phyloP scores from a whole-genome alignment of 2,797 vertebrate species.

The Mionectes olivaceus region DNA sequence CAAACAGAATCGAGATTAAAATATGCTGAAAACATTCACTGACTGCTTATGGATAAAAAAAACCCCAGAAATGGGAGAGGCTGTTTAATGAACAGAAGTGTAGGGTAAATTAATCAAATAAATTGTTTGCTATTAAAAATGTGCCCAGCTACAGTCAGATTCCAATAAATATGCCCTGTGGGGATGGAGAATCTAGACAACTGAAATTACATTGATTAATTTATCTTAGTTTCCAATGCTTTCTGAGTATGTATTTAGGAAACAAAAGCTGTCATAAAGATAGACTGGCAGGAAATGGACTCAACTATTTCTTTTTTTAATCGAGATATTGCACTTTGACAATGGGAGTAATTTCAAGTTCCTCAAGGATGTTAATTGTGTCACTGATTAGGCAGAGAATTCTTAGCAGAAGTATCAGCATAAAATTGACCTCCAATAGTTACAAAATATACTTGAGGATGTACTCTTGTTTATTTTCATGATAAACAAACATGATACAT shows the following conservation, averaged over 20 bases:
- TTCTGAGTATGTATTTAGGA: neutral
- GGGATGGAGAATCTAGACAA: conserved; percentile 21
- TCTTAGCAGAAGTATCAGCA: neutral
- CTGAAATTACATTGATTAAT: conserved; percentile 44
- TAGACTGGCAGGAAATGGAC: neutral
- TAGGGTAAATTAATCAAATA: conserved; percentile 38
- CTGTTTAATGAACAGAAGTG: neutral
- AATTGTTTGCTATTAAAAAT: conserved; percentile 52
- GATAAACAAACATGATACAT: neutral
- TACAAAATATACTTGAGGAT: neutral
- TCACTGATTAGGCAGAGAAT: neutral
- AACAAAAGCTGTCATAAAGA: conserved; percentile 4
- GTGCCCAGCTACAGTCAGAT: neutral
- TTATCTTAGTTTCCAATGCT: neutral
- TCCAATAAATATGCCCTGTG: conserved; percentile 28
- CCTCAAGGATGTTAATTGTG: neutral
- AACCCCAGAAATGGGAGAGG: neutral
- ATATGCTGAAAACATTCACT: neutral
- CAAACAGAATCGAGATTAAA: neutral
- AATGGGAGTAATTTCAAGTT: neutral
- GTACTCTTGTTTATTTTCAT: neutral
- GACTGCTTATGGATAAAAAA: neutral
- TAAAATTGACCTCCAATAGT: neutral
- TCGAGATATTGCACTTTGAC: neutral
- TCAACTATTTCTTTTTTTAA: neutral